These are phyloP conservation scores for Oenanthe melanoleuca DNA, from an alignment of 2,113 vertebrate genomes.

Conservation along the genomic window DNA sequence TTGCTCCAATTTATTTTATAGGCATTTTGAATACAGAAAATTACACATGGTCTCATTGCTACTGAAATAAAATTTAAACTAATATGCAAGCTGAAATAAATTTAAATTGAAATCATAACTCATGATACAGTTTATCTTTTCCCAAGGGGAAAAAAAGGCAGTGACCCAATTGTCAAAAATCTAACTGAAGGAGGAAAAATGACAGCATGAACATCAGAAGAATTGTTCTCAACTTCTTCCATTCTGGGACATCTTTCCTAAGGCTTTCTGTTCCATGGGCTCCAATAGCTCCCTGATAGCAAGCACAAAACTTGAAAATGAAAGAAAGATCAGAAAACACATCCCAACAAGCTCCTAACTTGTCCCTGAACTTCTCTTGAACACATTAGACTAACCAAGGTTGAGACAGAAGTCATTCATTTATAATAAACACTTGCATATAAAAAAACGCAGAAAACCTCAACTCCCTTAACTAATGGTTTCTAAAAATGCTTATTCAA, in stretches of 20 bases:
- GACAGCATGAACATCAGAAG: not conserved
- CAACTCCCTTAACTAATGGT: conserved; percentile 40
- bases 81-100: conserved; percentile 23
- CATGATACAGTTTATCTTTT: not conserved
- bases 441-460: not conserved
- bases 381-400: not conserved
- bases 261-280: not conserved
- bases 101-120: conserved; percentile 25
- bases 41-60: conserved; percentile 46
- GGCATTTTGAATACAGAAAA: conserved; percentile 59
- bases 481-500: conserved; percentile 64
- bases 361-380: not conserved
- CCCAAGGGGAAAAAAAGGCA: not conserved
- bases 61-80: conserved; percentile 49
- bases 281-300: not conserved
- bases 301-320: not conserved
- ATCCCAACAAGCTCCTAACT: not conserved
- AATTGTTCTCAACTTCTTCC: not conserved
- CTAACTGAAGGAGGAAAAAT: not conserved
- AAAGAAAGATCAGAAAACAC: not conserved
- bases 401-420: not conserved
- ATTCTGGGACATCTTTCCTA: not conserved
- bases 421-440: not conserved
- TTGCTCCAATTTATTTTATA: conserved; percentile 50
- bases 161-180: not conserved